Conservation (phyloP, 2,113 vertebrate species). For the Lanius ludovicianus region DNA sequence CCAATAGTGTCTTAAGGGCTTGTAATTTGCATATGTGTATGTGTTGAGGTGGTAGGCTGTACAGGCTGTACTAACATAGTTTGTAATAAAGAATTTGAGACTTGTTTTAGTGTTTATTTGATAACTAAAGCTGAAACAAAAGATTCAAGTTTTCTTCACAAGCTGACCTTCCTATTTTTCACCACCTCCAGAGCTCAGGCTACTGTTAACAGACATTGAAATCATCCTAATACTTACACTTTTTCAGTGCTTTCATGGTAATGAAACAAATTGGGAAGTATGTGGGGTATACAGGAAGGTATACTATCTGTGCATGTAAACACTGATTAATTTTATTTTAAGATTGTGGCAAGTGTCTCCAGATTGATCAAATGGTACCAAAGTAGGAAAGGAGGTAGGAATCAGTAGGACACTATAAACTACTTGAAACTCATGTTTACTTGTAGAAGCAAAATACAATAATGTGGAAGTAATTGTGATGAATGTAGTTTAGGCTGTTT, state of each 20-base stretch:
- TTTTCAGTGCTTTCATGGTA: not conserved
- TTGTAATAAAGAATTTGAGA: not conserved
- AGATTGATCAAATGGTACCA: not conserved
- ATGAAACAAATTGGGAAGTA: not conserved
- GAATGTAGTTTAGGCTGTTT: not conserved
- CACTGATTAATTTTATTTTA: not conserved
- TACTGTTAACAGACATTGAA: not conserved
- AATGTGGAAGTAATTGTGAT: not conserved
- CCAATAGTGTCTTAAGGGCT: accelerated
- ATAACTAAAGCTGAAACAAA: not conserved
- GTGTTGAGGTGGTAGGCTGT: not conserved
- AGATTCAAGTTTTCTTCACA: not conserved
- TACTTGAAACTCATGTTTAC: not conserved
- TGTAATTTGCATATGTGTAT: not conserved
- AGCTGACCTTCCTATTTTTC: not conserved
- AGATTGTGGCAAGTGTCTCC: not conserved
- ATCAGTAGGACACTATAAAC: not conserved
- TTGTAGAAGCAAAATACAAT: not conserved
- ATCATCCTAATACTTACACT: not conserved
- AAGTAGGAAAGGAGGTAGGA: not conserved
- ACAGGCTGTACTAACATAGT: not conserved
- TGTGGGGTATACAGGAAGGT: not conserved
- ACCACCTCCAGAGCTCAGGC: not conserved
- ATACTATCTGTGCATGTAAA: not conserved
- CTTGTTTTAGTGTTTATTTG: not conserved